Conservation (phyloP, 1,140 invertebrate species). For the Ylistrum balloti region DNA sequence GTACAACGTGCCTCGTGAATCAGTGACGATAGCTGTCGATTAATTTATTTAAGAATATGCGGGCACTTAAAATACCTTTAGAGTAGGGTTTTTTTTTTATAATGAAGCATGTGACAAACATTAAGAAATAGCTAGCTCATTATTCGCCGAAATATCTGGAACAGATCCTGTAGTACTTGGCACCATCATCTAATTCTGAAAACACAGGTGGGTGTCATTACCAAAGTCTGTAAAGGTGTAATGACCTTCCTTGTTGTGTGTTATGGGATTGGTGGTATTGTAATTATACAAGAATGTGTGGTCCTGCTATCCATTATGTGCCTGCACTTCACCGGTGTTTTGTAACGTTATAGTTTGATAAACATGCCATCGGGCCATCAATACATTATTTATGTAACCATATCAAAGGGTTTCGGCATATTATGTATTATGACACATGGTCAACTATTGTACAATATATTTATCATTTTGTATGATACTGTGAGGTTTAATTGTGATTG, state of each 20-base stretch:
- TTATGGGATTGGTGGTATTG: background rate
- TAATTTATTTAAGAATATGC: too few relatives aligned
- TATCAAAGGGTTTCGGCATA: background rate
- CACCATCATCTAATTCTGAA: background rate
- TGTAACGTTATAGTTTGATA: background rate
- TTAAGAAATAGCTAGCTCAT: background rate
- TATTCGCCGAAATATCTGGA: background rate
- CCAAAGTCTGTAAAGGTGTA: background rate
- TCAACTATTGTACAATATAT: too few relatives aligned
- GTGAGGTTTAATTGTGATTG: too few relatives aligned
- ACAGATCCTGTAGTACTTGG: background rate
- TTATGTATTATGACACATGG: too few relatives aligned
- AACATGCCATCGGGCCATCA: background rate
- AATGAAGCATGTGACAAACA: background rate
- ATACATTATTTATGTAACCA: too few relatives aligned
- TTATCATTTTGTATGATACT: too few relatives aligned
- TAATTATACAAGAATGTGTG: background rate
- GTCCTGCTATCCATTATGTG: background rate
- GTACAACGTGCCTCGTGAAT: too few relatives aligned
- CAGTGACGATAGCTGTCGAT: too few relatives aligned
- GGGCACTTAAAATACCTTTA: too few relatives aligned
- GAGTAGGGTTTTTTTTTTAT: too few relatives aligned
- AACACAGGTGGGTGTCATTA: conserved; percentile 17
- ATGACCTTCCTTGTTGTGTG: too few relatives aligned
- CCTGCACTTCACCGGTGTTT: too few relatives aligned